Conservation (phyloP, 1,140 invertebrate genomes). For the Calliopsis andreniformis region DNA sequence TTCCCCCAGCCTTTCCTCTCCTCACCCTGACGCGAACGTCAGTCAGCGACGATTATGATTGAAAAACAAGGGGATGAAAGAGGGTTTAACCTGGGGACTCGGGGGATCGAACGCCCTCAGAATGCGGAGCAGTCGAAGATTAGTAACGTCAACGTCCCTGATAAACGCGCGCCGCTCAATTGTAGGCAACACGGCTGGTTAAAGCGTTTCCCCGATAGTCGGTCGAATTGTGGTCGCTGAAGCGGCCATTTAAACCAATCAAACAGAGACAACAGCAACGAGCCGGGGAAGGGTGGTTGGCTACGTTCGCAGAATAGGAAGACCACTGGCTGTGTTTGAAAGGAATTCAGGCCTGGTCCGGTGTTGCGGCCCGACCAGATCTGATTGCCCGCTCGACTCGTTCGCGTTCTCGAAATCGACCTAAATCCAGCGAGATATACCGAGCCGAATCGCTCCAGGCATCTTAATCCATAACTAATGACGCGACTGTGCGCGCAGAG, state of each 20-base stretch:
- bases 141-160: constrained; percentile 44
- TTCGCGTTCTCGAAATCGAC: constrained; percentile 34
- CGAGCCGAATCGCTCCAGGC: constrained; percentile 1
- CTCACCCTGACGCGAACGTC: too few species aligned
- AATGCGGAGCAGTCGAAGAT: constrained; percentile 16
- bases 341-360: constrained; percentile 46
- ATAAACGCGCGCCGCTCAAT: constrained; percentile 52
- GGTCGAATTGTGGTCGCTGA: constrained; percentile 58
- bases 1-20: too few species aligned
- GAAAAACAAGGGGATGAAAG: background rate
- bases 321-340: constrained; percentile 29
- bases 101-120: background rate
- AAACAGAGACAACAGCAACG: constrained; percentile 50
- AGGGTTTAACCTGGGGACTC: background rate
- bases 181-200: constrained; percentile 54
- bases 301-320: constrained; percentile 43
- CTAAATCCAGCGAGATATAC: constrained; percentile 30
- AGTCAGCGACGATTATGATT: too few species aligned
- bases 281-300: constrained; percentile 4
- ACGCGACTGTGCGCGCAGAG: background rate
- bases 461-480: constrained; percentile 61
- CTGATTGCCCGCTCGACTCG: constrained; percentile 48
- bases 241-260: constrained; percentile 64
- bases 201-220: constrained; percentile 59
- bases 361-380: constrained; percentile 35